Evolutionary conservation across 2,113 vertebrate genomes (phyloP).

Genomic region (Stigmatopora argus): DNA sequence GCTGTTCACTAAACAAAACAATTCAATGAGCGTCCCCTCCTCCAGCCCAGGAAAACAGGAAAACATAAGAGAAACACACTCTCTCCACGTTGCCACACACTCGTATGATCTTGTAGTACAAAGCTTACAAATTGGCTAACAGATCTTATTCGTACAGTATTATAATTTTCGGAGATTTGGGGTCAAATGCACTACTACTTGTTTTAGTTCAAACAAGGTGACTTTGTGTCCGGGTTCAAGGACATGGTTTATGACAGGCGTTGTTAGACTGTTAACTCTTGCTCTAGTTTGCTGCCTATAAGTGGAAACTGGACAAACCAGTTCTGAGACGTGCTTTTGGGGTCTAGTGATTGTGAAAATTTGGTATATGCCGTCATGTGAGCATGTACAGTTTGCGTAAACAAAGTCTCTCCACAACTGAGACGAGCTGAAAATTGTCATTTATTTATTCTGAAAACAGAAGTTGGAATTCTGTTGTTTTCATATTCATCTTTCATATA

Average conservation of each 20-base stretch:
- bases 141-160: no score
- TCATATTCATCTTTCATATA: accelerated
- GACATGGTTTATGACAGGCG: not conserved
- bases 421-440: not conserved
- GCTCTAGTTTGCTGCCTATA: not conserved
- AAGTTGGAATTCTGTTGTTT: not conserved
- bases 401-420: not conserved
- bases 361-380: not conserved
- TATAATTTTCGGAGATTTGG: not conserved
- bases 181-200: not conserved
- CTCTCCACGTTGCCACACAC: slow-evolving; percentile 34
- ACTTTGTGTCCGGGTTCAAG: not conserved
- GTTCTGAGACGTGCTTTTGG: slow-evolving; percentile 28
- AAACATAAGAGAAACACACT: slow-evolving; percentile 30
- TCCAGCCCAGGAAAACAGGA: slow-evolving; percentile 12
- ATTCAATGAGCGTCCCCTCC: slow-evolving; percentile 33
- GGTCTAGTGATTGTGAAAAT: not conserved
- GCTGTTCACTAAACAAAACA: slow-evolving; percentile 35
- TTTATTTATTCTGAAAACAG: not conserved
- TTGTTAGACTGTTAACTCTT: not conserved
- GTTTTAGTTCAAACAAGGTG: not conserved
- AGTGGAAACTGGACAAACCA: slow-evolving; percentile 42
- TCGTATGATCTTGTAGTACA: slow-evolving; percentile 37
- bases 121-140: not conserved
- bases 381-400: not conserved